A percentile compares a stretch with the other conserved stretches of the same genome.
Conservation (phyloP, 2,888 invertebrate species). For the Silvanus unidentatus region DNA sequence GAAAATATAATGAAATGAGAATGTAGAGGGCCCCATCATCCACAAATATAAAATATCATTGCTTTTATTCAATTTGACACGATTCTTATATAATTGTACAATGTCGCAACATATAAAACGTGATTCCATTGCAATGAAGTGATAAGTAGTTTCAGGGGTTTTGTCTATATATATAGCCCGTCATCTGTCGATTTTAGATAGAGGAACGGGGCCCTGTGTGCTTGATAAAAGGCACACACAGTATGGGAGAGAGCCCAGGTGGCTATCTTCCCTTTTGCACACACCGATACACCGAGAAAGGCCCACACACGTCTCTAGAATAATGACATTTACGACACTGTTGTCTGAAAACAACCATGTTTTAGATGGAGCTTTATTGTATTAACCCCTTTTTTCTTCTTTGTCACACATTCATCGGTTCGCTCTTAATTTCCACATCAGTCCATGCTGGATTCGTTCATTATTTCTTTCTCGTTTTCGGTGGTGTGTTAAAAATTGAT, state of each 20-base stretch:
- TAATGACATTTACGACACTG: slow-evolving; percentile 16
- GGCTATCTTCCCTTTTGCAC: slow-evolving; percentile 17
- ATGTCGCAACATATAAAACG: neutral
- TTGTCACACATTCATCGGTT: too few relatives aligned
- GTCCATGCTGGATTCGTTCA: too few relatives aligned
- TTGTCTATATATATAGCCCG: slow-evolving; percentile 9
- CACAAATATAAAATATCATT: too few relatives aligned
- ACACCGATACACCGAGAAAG: too few relatives aligned
- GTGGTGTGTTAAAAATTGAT: too few relatives aligned
- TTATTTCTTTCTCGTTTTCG: too few relatives aligned
- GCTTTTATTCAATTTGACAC: too few relatives aligned
- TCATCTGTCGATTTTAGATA: slow-evolving; percentile 23
- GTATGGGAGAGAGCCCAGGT: slow-evolving; percentile 18
- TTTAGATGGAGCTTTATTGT: slow-evolving; percentile 17
- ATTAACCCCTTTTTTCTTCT: slow-evolving; percentile 12
- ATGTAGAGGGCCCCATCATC: too few relatives aligned
- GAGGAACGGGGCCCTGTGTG: slow-evolving; percentile 12
- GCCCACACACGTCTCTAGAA: slow-evolving; percentile 9
- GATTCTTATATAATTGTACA: too few relatives aligned
- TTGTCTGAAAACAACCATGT: slow-evolving; percentile 16
- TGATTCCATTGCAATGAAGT: too few relatives aligned
- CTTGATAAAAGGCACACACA: slow-evolving; percentile 14
- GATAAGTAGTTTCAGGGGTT: slow-evolving; percentile 14
- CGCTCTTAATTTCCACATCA: too few relatives aligned
- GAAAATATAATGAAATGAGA: too few relatives aligned